These are phyloP conservation scores for Thunnus maccoyii DNA, from an alignment of 2,113 vertebrate species.

Conservation along the genomic window DNA sequence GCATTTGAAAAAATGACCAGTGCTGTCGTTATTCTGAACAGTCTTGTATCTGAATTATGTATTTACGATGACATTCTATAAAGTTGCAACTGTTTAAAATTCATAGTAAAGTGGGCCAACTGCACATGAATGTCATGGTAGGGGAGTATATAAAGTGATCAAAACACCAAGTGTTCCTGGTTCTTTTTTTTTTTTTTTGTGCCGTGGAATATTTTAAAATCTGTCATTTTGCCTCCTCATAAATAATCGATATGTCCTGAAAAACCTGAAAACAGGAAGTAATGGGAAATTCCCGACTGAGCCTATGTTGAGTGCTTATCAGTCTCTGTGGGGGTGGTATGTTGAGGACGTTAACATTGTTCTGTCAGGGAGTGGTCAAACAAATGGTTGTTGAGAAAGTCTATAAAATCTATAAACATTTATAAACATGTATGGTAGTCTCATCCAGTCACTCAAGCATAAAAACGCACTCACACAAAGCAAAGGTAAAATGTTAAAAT, in stretches of 20 bases:
- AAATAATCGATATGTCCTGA: not conserved
- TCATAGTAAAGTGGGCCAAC: slow-evolving; percentile 56
- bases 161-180: slow-evolving; percentile 4
- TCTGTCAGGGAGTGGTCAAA: not conserved
- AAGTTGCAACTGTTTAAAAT: slow-evolving; percentile 30
- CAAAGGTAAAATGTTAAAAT: not conserved
- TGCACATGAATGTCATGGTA: slow-evolving; percentile 40
- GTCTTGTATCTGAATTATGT: slow-evolving; percentile 11
- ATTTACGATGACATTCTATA: slow-evolving; percentile 31
- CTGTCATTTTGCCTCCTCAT: not conserved
- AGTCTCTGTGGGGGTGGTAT: not conserved
- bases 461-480: not conserved
- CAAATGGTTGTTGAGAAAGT: not conserved
- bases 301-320: not conserved
- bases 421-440: not conserved
- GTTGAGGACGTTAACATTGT: not conserved
- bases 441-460: not conserved
- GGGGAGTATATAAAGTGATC: slow-evolving; percentile 20
- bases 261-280: slow-evolving; percentile 1
- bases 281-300: not conserved
- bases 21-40: not conserved
- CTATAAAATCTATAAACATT: not conserved
- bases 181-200: slow-evolving; percentile 5
- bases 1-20: slow-evolving; percentile 3
- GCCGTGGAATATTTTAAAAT: not conserved